phyloP scores from a whole-genome alignment of 2,888 invertebrate genomes.

The Timandra comae region DNA sequence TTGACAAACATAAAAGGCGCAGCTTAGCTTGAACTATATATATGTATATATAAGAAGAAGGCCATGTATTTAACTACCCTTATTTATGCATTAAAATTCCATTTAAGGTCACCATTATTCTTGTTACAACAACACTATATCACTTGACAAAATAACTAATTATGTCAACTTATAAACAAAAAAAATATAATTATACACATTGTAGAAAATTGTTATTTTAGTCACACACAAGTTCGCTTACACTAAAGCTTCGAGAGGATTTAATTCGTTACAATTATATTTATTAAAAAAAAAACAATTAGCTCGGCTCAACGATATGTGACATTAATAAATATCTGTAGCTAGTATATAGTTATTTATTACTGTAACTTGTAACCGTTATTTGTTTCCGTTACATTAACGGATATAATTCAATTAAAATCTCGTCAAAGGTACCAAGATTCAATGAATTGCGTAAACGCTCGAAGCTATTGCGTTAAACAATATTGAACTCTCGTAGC shows the following conservation, averaged over 20 bases:
- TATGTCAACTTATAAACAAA: conserved; percentile 59
- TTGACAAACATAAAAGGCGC: conserved; percentile 47
- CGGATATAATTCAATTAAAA: conserved; percentile 18
- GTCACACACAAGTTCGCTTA: conserved; percentile 68
- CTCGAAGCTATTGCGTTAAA: conserved; percentile 24
- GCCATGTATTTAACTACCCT: conserved; percentile 72
- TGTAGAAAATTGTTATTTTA: conserved; percentile 67
- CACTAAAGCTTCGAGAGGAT: conserved; percentile 53
- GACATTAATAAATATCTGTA: too few relatives aligned
- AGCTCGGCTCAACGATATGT: conserved; percentile 8
- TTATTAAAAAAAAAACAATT: conserved; percentile 9
- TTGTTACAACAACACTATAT: conserved; percentile 64
- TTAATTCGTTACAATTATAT: conserved; percentile 25
- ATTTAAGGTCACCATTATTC: conserved; percentile 71
- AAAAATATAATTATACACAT: conserved; percentile 44
- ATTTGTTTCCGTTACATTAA: too few relatives aligned
- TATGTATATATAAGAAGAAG: conserved; percentile 51
- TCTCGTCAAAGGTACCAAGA: conserved; percentile 43
- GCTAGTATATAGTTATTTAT: too few relatives aligned
- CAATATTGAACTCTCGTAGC: conserved; percentile 50
- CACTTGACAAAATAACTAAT: conserved; percentile 52
- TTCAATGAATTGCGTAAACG: conserved; percentile 38
- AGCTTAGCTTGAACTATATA: conserved; percentile 55
- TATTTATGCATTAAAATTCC: conserved; percentile 70
- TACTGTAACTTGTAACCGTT: too few relatives aligned